Base-by-base conservation (phyloP, 2,888 invertebrate genomes). In the Tetheella fluctuosa region DNA sequence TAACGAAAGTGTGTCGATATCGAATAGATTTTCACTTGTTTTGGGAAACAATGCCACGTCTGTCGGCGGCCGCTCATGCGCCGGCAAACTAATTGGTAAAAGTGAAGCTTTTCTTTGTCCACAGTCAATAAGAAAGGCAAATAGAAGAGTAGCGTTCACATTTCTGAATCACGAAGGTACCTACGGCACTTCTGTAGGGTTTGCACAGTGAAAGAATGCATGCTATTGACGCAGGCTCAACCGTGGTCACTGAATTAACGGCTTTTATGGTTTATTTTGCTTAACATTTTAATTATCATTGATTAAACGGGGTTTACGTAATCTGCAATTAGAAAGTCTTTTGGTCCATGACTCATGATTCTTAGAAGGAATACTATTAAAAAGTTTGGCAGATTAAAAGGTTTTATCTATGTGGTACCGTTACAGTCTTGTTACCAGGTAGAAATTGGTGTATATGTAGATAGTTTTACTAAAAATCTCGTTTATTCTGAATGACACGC, bases 11-110 rank as follows among this genome's bases (percentile, higher is more conserved):
- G 79, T 89, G 85, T 81, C 86, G 77, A 83, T 81, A 81, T 79
- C 79, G 70, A 80, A 73, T 77, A 79, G 77, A 84, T 86, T 88
- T 89, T 89, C 86, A 88, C 87, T 87, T 84, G 85, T 88, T 89
- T 87, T 82, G 57, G 84, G 82, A 88, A 90, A 91, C 90, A 91
- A 90, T 86, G 89, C 81, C 63, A 59, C 66, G 72, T 71, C 77
- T 89, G 84, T 85, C 73, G 73, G 70, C 67, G 73, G 61, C 66
- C 72, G 80, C 75, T 83, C 86, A 85, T 83, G 86, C 81, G 76
- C 73, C 70, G 72, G 73, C 75, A 67, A 79, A 78, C 80, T 91
- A 92, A 92, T 92, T 91, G 90, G 92, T 90, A 92, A 92, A 91
- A 93, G 90, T 90, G 82, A 84, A 82, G 84, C 82, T 88, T 86